These are phyloP conservation scores for Chrysodeixis includens DNA, from an alignment of 2,888 invertebrate genomes.

Conservation along the genomic window DNA sequence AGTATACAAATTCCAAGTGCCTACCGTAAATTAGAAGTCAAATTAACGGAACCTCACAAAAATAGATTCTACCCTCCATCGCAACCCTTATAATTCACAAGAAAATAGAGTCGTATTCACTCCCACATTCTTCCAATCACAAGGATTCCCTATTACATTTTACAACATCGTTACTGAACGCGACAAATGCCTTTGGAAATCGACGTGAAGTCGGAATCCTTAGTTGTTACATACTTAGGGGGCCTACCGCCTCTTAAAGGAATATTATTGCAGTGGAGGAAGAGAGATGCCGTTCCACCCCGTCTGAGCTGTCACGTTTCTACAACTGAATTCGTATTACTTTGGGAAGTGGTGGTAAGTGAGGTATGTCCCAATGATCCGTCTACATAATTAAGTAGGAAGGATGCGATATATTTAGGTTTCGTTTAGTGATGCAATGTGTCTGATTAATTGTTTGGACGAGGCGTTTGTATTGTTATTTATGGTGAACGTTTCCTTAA, in stretches of 20 bases:
- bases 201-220: conserved; percentile 32
- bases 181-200: conserved; percentile 58
- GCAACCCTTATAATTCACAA: conserved; percentile 17
- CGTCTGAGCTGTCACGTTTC: too few relatives aligned
- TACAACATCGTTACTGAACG: conserved; percentile 53
- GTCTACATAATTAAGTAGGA: conserved; percentile 63
- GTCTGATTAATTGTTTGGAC: background rate
- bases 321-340: too few relatives aligned
- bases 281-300: too few relatives aligned
- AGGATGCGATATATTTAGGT: conserved; percentile 27
- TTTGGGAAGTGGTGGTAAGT: too few relatives aligned
- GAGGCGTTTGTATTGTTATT: background rate
- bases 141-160: conserved; percentile 52
- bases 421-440: background rate
- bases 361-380: conserved; percentile 45
- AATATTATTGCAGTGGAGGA: too few relatives aligned
- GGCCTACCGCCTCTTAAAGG: too few relatives aligned
- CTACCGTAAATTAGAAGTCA: background rate
- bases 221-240: conserved; percentile 12
- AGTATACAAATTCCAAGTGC: background rate
- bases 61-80: conserved; percentile 1
- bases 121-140: conserved; percentile 22
- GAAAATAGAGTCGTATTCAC: conserved; percentile 13
- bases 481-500: background rate
- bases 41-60: background rate